These are phyloP conservation scores for Pelobates fuscus DNA, from an alignment of 2,113 vertebrate species.

Conservation along the genomic window DNA sequence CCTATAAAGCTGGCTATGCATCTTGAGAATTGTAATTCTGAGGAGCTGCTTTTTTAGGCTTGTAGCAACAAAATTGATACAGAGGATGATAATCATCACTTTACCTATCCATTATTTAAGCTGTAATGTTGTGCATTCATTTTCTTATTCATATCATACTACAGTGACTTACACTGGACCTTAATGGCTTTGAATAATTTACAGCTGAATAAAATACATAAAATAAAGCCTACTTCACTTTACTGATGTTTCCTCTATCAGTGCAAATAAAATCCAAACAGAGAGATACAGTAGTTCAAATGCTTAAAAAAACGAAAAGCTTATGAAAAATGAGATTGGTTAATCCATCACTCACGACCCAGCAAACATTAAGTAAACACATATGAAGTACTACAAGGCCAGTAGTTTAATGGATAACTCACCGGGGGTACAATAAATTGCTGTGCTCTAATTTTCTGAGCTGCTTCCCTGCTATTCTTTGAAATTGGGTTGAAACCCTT, in stretches of 20 bases:
- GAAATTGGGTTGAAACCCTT: constrained; percentile 80
- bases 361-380: constrained; percentile 53
- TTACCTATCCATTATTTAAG: too few relatives aligned
- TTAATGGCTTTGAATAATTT: too few relatives aligned
- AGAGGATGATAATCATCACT: too few relatives aligned
- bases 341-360: constrained; percentile 53
- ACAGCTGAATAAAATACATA: not conserved
- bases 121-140: too few relatives aligned
- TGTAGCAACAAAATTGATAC: too few relatives aligned
- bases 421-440: constrained; percentile 76
- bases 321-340: not conserved
- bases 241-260: not conserved
- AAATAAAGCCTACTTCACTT: not conserved
- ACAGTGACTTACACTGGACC: too few relatives aligned
- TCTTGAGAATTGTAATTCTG: too few relatives aligned
- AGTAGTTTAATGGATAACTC: constrained; percentile 73
- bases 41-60: too few relatives aligned
- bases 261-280: not conserved
- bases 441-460: constrained; percentile 76
- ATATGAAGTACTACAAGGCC: constrained; percentile 66
- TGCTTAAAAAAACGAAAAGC: constrained; percentile 12
- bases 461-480: constrained; percentile 82
- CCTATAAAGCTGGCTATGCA: too few relatives aligned
- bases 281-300: not conserved
- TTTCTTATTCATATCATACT: too few relatives aligned